Percentiles rank a stretch among this genome's conserved stretches.
These are phyloP conservation scores for Brachyrhaphis roseni DNA, from an alignment of 2,797 vertebrate genomes.

Conservation along the genomic window DNA sequence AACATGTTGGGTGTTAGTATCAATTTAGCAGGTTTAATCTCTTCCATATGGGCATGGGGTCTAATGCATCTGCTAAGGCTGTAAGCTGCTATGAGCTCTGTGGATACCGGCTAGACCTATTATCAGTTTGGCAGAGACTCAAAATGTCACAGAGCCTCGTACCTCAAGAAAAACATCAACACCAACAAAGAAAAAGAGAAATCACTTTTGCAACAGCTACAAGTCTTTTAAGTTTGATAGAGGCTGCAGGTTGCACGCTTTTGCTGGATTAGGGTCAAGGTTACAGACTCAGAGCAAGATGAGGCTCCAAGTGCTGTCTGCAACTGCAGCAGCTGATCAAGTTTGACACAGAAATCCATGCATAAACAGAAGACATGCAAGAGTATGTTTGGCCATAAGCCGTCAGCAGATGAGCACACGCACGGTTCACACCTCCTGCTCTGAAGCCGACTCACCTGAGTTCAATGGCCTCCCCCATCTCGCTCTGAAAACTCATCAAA, in stretches of 20 bases:
- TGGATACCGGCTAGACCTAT: slow-evolving; percentile 60
- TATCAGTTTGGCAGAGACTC: slow-evolving; percentile 58
- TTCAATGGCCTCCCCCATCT: slow-evolving; percentile 80
- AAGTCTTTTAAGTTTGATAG: slow-evolving; percentile 41
- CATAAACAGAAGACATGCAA: slow-evolving; percentile 26
- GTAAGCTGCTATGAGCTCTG: slow-evolving; percentile 70
- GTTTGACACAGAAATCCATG: slow-evolving; percentile 48
- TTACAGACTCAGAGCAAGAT: slow-evolving; percentile 44
- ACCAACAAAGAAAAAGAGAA: slow-evolving; percentile 19
- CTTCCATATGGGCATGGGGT: slow-evolving; percentile 72
- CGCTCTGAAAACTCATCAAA: slow-evolving; percentile 73
- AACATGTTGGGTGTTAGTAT: slow-evolving; percentile 45
- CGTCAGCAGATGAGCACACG: slow-evolving; percentile 16
- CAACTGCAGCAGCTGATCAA: slow-evolving; percentile 55
- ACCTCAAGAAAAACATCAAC: slow-evolving; percentile 32
- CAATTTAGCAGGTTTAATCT: slow-evolving; percentile 73
- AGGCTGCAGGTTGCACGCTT: slow-evolving; percentile 14
- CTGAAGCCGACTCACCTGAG: slow-evolving; percentile 75
- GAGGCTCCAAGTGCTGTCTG: slow-evolving; percentile 33
- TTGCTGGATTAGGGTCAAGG: slow-evolving; percentile 52
- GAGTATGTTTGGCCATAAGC: neutral
- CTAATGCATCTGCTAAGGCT: slow-evolving; percentile 74
- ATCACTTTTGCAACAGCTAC: neutral
- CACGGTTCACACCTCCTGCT: slow-evolving; percentile 25
- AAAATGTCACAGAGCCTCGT: slow-evolving; percentile 45